A percentile compares a stretch with the other conserved stretches of the same genome.
Conservation (phyloP, 2,888 invertebrate genomes). For the Chouioia cunea region DNA sequence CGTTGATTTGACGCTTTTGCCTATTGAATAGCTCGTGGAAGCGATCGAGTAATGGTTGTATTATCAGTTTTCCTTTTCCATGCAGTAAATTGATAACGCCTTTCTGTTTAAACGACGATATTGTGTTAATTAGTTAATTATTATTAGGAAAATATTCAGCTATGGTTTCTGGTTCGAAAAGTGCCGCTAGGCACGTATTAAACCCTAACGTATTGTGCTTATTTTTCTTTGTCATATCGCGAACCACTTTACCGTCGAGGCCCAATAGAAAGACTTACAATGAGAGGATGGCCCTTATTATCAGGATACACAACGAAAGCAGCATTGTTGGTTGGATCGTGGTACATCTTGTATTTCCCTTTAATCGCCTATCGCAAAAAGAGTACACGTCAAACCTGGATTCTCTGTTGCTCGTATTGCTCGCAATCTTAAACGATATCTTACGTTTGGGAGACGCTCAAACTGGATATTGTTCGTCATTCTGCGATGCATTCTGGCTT, state of each 20-base stretch:
- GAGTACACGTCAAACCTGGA: not conserved
- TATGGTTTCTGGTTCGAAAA: no score
- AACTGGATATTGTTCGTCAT: not conserved
- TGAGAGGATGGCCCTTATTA: not conserved
- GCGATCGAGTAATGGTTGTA: constrained; percentile 28
- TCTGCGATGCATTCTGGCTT: not conserved
- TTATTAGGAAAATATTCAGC: no score
- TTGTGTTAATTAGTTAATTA: not conserved
- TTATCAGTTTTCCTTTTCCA: not conserved
- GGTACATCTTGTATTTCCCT: constrained; percentile 10
- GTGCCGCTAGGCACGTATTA: no score
- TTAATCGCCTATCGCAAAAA: constrained; percentile 14
- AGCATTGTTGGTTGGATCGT: constrained; percentile 7
- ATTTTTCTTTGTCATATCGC: not conserved
- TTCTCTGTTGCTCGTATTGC: not conserved
- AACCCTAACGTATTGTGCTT: no score
- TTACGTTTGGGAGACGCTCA: constrained; percentile 9
- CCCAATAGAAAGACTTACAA: constrained; percentile 3
- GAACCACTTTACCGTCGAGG: not conserved
- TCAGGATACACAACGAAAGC: not conserved
- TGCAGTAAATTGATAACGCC: constrained; percentile 16
- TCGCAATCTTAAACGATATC: not conserved
- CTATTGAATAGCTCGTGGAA: constrained; percentile 11
- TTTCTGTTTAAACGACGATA: not conserved
- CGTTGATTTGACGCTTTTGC: constrained; percentile 2